These are phyloP conservation scores for Clitarchus hookeri DNA, from an alignment of 2,888 invertebrate genomes.

Conservation along the genomic window DNA sequence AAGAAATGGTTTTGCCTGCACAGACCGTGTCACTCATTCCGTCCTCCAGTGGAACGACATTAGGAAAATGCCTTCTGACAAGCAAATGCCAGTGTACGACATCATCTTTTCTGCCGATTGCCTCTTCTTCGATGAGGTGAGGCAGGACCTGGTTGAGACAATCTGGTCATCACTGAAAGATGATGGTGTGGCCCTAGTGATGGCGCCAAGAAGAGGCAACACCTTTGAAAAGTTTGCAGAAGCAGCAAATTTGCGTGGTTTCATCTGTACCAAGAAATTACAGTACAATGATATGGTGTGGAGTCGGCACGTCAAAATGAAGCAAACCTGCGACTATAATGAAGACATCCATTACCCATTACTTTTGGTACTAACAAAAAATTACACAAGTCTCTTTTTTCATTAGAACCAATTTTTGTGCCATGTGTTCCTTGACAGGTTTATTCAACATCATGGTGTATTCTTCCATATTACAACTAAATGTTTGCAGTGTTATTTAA, in stretches of 20 bases:
- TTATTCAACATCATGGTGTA: background rate
- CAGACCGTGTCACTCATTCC: slow-evolving; percentile 50
- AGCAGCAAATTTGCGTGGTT: slow-evolving; percentile 64
- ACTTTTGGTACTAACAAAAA: slow-evolving; percentile 65
- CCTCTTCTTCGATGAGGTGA: slow-evolving; percentile 75
- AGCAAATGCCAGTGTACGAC: slow-evolving; percentile 59
- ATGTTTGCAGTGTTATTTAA: background rate
- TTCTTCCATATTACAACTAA: background rate
- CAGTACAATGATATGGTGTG: slow-evolving; percentile 70
- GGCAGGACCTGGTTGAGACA: slow-evolving; percentile 68
- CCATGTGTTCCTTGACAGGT: background rate
- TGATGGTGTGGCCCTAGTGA: slow-evolving; percentile 69
- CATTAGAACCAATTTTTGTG: background rate
- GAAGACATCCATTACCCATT: slow-evolving; percentile 75
- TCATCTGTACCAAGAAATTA: slow-evolving; percentile 61
- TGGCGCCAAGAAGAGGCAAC: slow-evolving; percentile 75
- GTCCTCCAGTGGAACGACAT: slow-evolving; percentile 61
- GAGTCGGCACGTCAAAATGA: slow-evolving; percentile 66
- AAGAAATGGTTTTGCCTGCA: slow-evolving; percentile 62
- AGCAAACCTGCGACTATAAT: slow-evolving; percentile 65
- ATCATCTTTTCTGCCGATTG: slow-evolving; percentile 79
- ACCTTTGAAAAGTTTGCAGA: slow-evolving; percentile 71
- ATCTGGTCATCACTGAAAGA: slow-evolving; percentile 66
- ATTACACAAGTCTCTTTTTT: background rate
- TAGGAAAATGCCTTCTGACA: background rate